A percentile compares a stretch with the other conserved stretches of the same genome.
Evolutionary conservation across 2,888 invertebrate species (phyloP).

Genomic region (Luperina nickerlii): DNA sequence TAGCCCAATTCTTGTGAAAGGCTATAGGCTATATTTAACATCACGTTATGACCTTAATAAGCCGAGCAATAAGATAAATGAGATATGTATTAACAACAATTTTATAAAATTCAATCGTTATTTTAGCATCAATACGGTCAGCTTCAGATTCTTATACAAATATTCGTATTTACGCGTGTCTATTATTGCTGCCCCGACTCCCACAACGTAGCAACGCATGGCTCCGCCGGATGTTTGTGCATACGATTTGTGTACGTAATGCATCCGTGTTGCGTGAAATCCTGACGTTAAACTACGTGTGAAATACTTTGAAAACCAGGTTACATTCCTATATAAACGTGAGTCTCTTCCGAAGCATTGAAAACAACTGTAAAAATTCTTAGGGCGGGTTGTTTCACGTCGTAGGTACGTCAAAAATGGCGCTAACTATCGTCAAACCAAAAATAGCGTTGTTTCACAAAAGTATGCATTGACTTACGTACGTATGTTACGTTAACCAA

Average conservation of each 20-base stretch:
- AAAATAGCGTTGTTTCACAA: too few species aligned
- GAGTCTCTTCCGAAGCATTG: background rate
- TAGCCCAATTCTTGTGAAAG: too few species aligned
- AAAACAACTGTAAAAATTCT: background rate
- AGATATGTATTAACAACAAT: background rate
- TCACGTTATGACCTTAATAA: too few species aligned
- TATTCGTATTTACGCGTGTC: conserved; percentile 2
- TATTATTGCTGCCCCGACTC: background rate
- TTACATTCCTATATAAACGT: background rate
- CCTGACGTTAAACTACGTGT: conserved; percentile 1
- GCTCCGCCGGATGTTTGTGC: conserved; percentile 31
- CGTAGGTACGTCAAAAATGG: too few species aligned
- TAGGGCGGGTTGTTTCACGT: background rate
- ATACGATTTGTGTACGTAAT: conserved; percentile 48
- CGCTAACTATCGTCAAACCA: too few species aligned
- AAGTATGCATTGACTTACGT: too few species aligned
- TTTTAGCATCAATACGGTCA: background rate
- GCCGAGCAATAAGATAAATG: background rate
- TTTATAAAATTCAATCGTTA: background rate
- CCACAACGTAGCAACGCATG: background rate
- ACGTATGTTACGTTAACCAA: too few species aligned
- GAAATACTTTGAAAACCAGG: background rate
- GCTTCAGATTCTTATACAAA: conserved; percentile 7
- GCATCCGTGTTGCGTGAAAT: conserved; percentile 15
- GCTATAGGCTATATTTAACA: background rate